These are phyloP conservation scores for Pipistrellus kuhlii DNA, from an alignment of 2,797 vertebrate species.

Conservation along the genomic window DNA sequence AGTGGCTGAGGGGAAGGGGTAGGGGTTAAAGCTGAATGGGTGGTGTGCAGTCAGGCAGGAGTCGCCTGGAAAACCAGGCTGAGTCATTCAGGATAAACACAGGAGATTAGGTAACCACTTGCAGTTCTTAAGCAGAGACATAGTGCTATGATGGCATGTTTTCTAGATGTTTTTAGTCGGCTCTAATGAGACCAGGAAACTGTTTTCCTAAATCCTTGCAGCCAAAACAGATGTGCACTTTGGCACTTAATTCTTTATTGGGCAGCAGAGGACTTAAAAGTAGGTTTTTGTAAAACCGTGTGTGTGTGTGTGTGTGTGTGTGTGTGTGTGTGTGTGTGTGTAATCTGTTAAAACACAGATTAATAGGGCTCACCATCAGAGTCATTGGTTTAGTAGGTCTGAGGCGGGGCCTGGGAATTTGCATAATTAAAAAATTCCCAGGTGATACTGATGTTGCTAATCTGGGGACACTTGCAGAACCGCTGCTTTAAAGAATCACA, in stretches of 20 bases:
- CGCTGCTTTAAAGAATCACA: background rate
- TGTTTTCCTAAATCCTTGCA: background rate
- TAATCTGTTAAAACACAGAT: background rate
- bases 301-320: too few relatives aligned
- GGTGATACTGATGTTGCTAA: background rate
- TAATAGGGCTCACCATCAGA: background rate
- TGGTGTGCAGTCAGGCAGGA: background rate
- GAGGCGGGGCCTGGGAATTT: background rate
- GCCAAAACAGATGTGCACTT: background rate
- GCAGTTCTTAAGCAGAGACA: background rate
- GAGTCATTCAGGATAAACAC: slow-evolving; percentile 20
- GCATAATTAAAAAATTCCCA: slow-evolving; percentile 39
- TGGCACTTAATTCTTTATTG: slow-evolving; percentile 44
- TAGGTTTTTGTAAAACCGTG: background rate
- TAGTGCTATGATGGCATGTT: background rate
- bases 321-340: too few relatives aligned
- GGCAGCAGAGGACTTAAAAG: slow-evolving; percentile 32
- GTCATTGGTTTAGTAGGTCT: background rate
- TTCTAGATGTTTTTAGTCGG: background rate
- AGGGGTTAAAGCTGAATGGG: background rate
- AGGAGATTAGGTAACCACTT: background rate
- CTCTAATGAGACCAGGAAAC: background rate
- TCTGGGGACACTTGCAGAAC: background rate
- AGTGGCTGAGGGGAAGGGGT: background rate
- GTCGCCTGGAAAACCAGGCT: background rate